These are phyloP conservation scores for Diglossa cyanea DNA, from an alignment of 2,797 vertebrate genomes.

Conservation along the genomic window DNA sequence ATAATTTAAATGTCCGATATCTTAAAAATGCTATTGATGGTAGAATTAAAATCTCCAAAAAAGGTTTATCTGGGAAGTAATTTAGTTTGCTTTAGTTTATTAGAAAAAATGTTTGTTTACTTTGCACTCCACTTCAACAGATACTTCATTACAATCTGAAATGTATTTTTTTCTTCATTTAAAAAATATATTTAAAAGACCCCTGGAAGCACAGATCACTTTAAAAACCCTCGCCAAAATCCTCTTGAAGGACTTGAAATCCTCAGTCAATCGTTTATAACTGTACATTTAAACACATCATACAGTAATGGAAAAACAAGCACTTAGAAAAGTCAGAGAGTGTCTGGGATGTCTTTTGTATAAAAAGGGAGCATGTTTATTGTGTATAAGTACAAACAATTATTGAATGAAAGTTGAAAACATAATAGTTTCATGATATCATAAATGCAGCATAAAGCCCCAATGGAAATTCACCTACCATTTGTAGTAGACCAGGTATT, in stretches of 20 bases:
- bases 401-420: slow-evolving; percentile 70
- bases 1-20: neutral
- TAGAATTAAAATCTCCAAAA: neutral
- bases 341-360: slow-evolving; percentile 45
- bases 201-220: slow-evolving; percentile 30
- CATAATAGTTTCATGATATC: slow-evolving; percentile 67
- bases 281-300: slow-evolving; percentile 54
- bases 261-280: slow-evolving; percentile 32
- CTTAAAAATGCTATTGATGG: neutral
- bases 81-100: slow-evolving; percentile 4
- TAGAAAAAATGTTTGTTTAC: neutral
- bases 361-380: slow-evolving; percentile 30
- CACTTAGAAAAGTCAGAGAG: slow-evolving; percentile 51
- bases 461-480: slow-evolving; percentile 44
- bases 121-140: slow-evolving; percentile 28
- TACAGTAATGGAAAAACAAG: slow-evolving; percentile 70
- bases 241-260: slow-evolving; percentile 54
- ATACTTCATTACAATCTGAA: neutral
- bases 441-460: slow-evolving; percentile 52
- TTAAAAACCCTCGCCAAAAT: slow-evolving; percentile 3
- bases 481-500: slow-evolving; percentile 56
- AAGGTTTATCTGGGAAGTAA: neutral
- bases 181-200: slow-evolving; percentile 17
- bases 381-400: slow-evolving; percentile 65
- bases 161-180: neutral